phyloP scores from a whole-genome alignment of 2,797 vertebrate species.

The Taeniopygia guttata region DNA sequence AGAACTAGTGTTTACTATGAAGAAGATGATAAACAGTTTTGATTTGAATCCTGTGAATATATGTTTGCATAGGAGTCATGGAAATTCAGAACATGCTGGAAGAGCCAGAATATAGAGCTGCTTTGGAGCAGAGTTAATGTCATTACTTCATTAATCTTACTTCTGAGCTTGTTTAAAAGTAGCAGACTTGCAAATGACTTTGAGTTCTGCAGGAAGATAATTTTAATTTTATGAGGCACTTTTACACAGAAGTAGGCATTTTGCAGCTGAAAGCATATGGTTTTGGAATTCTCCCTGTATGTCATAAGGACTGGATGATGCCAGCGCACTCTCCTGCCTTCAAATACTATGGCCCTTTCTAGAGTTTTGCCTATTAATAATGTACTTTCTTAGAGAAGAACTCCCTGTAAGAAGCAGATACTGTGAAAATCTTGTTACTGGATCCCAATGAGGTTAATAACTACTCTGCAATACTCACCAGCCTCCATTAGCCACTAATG shows the following conservation, averaged over 20 bases:
- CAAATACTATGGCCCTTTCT: not conserved
- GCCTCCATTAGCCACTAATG: not conserved
- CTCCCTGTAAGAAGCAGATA: not conserved
- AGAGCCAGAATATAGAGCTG: not conserved
- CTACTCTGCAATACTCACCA: not conserved
- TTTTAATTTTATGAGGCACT: constrained; percentile 20
- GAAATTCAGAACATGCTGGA: constrained; percentile 19
- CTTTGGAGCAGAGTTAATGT: constrained; percentile 16
- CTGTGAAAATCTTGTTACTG: not conserved
- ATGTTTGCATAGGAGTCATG: not conserved
- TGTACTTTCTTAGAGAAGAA: not conserved
- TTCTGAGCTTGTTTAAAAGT: constrained; percentile 22
- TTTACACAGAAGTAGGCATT: not conserved
- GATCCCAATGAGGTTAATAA: not conserved
- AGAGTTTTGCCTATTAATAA: constrained; percentile 1
- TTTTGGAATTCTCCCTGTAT: constrained; percentile 1
- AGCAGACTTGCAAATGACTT: constrained; percentile 25
- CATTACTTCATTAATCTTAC: constrained; percentile 17
- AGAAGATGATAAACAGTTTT: not conserved
- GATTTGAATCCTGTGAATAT: not conserved
- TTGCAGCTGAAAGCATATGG: constrained; percentile 22
- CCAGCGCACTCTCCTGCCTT: not conserved
- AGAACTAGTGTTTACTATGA: not conserved
- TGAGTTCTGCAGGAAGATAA: constrained; percentile 14
- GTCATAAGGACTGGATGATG: not conserved